Conservation (phyloP, 2,888 invertebrate species). For the Chaitophorus viminalis region DNA sequence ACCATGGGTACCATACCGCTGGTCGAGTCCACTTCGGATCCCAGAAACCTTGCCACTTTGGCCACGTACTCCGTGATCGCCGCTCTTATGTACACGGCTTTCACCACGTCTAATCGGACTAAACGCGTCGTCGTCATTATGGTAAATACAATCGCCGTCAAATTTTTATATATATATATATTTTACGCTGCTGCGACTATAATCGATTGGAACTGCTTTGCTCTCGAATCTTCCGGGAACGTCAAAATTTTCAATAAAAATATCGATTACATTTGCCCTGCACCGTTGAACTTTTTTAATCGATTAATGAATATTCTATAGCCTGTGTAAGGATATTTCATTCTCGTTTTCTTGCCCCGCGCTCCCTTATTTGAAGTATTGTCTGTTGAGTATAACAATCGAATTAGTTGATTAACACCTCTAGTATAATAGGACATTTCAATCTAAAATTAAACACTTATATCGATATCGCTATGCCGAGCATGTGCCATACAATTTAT, state of each 20-base stretch:
- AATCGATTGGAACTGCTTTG: too few relatives aligned
- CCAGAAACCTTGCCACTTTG: constrained; percentile 83
- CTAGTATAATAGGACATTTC: neutral
- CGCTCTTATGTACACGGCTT: constrained; percentile 72
- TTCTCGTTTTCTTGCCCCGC: neutral
- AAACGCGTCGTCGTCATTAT: constrained; percentile 77
- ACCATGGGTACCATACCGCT: constrained; percentile 96
- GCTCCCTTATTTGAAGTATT: neutral
- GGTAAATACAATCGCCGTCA: constrained; percentile 68
- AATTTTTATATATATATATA: too few relatives aligned
- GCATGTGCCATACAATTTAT: too few relatives aligned
- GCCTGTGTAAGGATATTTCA: too few relatives aligned
- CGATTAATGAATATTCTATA: neutral
- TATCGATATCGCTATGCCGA: too few relatives aligned
- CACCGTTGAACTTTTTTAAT: neutral
- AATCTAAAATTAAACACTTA: neutral
- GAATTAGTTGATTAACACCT: neutral
- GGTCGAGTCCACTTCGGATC: constrained; percentile 81
- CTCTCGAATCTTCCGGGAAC: neutral
- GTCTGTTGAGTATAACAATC: neutral
- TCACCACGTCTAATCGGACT: constrained; percentile 72
- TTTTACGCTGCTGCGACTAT: too few relatives aligned
- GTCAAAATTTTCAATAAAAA: neutral
- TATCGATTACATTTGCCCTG: neutral
- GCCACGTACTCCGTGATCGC: constrained; percentile 74